These are phyloP conservation scores for Drosophila nr. medialis DNA, from an alignment of 2,888 invertebrate genomes.

Conservation along the genomic window DNA sequence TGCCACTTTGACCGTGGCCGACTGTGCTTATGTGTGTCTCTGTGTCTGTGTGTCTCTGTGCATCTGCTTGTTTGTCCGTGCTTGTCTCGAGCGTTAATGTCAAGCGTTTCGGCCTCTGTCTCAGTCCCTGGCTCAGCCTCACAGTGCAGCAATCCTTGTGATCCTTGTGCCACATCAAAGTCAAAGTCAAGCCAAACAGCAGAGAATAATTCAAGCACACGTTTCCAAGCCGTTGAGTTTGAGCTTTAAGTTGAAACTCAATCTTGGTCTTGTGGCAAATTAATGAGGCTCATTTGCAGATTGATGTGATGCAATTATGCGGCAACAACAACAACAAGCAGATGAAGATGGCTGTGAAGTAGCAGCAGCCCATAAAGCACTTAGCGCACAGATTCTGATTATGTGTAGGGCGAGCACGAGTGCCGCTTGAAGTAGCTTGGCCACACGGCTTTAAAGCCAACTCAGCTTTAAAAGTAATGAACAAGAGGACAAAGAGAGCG, in stretches of 20 bases:
- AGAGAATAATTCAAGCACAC: conserved; percentile 5
- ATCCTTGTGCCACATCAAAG: conserved; percentile 65
- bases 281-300: conserved; percentile 77
- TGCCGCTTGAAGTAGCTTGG: conserved; percentile 1
- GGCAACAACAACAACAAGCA: conserved; percentile 40
- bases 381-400: conserved; percentile 79
- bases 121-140: conserved; percentile 17
- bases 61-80: neutral
- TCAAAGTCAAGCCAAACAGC: conserved; percentile 45
- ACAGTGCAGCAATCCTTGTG: conserved; percentile 14
- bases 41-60: conserved; percentile 2
- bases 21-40: conserved; percentile 3
- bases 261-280: conserved; percentile 59
- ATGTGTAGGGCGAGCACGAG: conserved; percentile 57
- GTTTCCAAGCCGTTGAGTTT: conserved; percentile 29
- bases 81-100: conserved; percentile 42
- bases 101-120: conserved; percentile 37
- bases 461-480: conserved; percentile 61
- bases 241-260: conserved; percentile 43
- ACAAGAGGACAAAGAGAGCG: conserved; percentile 6
- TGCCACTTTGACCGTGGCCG: conserved; percentile 55
- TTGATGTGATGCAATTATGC: conserved; percentile 78
- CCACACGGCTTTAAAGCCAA: conserved; percentile 47
- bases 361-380: conserved; percentile 59
- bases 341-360: conserved; percentile 22